Evolutionary conservation across 2,888 invertebrate species (phyloP).

Genomic region (Gastracanthus pulcherrimus): DNA sequence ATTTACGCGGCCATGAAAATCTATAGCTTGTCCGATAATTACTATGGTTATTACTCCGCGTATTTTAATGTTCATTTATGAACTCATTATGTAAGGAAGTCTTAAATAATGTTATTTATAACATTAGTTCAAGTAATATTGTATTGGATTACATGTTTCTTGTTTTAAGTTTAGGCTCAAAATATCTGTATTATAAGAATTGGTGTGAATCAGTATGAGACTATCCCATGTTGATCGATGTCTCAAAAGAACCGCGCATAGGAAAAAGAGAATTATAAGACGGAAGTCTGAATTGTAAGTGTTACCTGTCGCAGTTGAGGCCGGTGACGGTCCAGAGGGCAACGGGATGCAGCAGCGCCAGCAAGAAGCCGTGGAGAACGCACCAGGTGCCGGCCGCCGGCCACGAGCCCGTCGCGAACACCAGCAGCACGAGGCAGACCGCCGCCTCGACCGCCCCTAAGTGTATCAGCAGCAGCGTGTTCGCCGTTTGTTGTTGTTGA

Average conservation of each 20-base stretch:
- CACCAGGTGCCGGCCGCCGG: slow-evolving; percentile 80
- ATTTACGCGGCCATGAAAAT: too few relatives aligned
- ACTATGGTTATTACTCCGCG: too few relatives aligned
- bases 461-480: slow-evolving; percentile 86
- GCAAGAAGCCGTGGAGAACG: slow-evolving; percentile 83
- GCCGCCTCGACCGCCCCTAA: slow-evolving; percentile 85
- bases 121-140: too few relatives aligned
- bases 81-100: too few relatives aligned
- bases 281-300: background rate
- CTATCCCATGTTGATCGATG: background rate
- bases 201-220: too few relatives aligned
- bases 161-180: too few relatives aligned
- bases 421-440: slow-evolving; percentile 82
- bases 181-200: too few relatives aligned
- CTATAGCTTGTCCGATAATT: too few relatives aligned
- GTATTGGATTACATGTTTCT: too few relatives aligned
- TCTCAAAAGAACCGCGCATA: background rate
- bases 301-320: slow-evolving; percentile 84
- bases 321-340: slow-evolving; percentile 90
- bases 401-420: slow-evolving; percentile 81
- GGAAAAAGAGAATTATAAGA: background rate
- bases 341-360: slow-evolving; percentile 86
- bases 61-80: too few relatives aligned
- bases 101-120: too few relatives aligned
- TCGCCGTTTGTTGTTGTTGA: slow-evolving; percentile 79